Evolutionary conservation across 1,140 invertebrate genomes (phyloP).

Genomic region (Helicoverpa zea): DNA sequence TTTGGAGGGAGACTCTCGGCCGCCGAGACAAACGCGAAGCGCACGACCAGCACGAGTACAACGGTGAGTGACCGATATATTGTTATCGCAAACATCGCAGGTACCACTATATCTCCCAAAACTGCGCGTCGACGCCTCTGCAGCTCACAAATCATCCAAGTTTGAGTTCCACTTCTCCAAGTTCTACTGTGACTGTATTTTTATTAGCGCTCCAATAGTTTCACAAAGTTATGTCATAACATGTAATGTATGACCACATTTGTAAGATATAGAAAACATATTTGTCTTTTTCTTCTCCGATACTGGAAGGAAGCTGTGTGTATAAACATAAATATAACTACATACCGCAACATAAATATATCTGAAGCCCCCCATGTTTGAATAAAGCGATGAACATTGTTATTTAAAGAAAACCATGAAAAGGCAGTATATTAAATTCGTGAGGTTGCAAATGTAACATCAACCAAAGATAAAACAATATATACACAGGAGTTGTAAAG

Average conservation of each 20-base stretch:
- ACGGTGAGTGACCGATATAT: conserved; percentile 65
- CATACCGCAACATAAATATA: neutral
- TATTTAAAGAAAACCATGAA: conserved; percentile 12
- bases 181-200: conserved; percentile 30
- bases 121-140: neutral
- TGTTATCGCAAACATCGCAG: neutral
- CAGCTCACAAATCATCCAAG: conserved; percentile 36
- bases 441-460: conserved; percentile 4
- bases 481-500: conserved; percentile 51
- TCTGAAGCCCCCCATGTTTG: neutral
- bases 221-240: conserved; percentile 23
- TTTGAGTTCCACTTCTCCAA: conserved; percentile 14
- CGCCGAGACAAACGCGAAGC: conserved; percentile 72
- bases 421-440: conserved; percentile 25
- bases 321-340: neutral
- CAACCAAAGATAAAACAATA: conserved; percentile 40
- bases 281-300: conserved; percentile 12
- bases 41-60: conserved; percentile 80
- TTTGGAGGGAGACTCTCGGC: conserved; percentile 80
- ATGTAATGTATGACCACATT: conserved; percentile 34
- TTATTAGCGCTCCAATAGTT: conserved; percentile 32
- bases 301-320: conserved; percentile 5
- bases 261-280: conserved; percentile 35
- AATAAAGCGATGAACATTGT: conserved; percentile 7
- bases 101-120: neutral